phyloP scores from a whole-genome alignment of 2,888 invertebrate genomes.

The Andricus quercusramuli region DNA sequence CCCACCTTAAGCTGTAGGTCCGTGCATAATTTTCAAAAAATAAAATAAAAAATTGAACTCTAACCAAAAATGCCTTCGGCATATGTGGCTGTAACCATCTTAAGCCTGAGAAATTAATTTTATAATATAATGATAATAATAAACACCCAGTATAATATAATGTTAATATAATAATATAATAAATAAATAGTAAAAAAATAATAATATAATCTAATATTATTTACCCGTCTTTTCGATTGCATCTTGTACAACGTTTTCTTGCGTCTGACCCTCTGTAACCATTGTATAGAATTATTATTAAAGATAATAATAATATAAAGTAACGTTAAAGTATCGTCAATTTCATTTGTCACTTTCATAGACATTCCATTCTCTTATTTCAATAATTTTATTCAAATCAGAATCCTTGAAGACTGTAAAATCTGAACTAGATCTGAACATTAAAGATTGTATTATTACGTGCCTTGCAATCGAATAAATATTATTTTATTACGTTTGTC shows the following conservation, averaged over 20 bases:
- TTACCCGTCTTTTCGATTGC: conserved; percentile 11
- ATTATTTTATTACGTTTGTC: background rate
- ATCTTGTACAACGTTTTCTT: conserved; percentile 20
- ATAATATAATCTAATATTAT: too few relatives aligned
- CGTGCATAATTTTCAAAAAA: too few relatives aligned
- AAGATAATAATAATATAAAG: background rate
- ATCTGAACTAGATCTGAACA: background rate
- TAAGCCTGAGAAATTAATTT: too few relatives aligned
- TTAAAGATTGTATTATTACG: background rate
- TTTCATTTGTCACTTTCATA: background rate
- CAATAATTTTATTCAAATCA: background rate
- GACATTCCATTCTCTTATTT: background rate
- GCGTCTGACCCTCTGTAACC: conserved; percentile 3
- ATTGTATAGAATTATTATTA: background rate
- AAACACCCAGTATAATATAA: too few relatives aligned
- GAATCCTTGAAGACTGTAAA: background rate
- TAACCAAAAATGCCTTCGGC: too few relatives aligned
- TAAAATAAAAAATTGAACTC: too few relatives aligned
- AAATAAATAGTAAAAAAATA: too few relatives aligned
- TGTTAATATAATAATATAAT: too few relatives aligned
- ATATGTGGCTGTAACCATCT: too few relatives aligned
- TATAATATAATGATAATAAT: too few relatives aligned
- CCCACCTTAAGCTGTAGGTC: too few relatives aligned
- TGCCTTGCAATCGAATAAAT: background rate
- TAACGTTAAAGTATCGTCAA: background rate